Conservation (phyloP, 2,797 vertebrate species). For the Nasua narica region DNA sequence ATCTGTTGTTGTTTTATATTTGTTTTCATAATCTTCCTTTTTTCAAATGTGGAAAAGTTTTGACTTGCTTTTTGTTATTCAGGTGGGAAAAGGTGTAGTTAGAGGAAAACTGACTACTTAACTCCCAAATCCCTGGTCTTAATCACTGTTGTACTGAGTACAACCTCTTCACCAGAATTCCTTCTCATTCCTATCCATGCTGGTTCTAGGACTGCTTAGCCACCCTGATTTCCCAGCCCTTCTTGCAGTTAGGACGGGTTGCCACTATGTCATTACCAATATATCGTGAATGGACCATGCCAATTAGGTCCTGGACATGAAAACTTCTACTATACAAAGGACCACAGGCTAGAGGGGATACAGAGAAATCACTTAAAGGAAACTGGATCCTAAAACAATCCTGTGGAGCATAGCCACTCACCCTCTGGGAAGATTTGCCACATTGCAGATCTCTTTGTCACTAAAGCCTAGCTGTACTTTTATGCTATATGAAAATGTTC, state of each 20-base stretch:
- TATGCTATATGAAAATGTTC: neutral
- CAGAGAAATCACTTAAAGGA: neutral
- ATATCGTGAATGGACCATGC: neutral
- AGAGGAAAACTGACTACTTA: neutral
- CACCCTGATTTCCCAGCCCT: neutral
- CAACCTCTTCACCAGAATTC: neutral
- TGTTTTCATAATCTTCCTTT: neutral
- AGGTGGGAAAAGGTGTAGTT: neutral
- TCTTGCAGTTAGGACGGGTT: neutral
- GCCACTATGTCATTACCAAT: neutral
- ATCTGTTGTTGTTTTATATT: neutral
- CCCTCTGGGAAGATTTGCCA: neutral
- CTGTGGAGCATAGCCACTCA: neutral
- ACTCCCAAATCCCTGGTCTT: neutral
- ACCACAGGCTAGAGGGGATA: neutral
- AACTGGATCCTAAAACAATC: neutral
- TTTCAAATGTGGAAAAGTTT: neutral
- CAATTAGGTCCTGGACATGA: neutral
- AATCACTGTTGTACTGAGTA: neutral
- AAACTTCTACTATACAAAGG: neutral
- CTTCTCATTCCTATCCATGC: neutral
- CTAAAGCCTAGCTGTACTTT: neutral
- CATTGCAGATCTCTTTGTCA: neutral
- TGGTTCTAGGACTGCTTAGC: neutral
- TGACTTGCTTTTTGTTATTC: neutral